Evolutionary conservation across 2,888 invertebrate species (phyloP), one percentile per base, ranked within the genome.

Genomic region (Lydus trimaculatus): DNA sequence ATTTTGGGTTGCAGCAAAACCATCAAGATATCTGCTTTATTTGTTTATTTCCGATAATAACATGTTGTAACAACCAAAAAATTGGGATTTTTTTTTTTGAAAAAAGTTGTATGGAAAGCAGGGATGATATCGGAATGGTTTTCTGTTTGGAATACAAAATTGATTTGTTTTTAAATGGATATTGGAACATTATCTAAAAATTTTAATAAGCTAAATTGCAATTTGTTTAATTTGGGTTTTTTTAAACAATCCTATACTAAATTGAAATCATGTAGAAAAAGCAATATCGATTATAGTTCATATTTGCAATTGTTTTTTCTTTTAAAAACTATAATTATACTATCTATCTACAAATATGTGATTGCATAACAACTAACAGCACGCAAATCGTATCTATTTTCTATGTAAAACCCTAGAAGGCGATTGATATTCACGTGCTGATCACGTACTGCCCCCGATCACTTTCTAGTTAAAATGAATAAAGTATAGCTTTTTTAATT

Each of bases 1-100:
- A 60, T 33, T 20, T 15, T 60, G 31, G 28, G 60, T 60, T 60
- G 60, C 60, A 31, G 31, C 2, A 59, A 31, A 25, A 60, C 60
- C 31, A n/a, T 36, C 58, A 33, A 6, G 43, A n/a, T 43, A 43
- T 43, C n/a, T 43, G 4, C 28, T 33, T 33, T 33, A 33, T 7
- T n/a, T 17, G 17, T 43, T 43, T 39, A n/a, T 39, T 39, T 43
- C 13, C 15, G 15, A 39, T 20, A 48, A n/a, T 3, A 48, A 48
- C 20, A 20, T 23, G 23, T 48, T 48, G 48, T 48, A 48, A 48
- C 48, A 48, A 48, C n/a, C n/a, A 43, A 17, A 17, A 20, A 20
- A 11, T 28, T 28, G 48, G 43, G n/a, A 43, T 43, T 8, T 6
- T 8, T 0, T n/a, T n/a, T 6, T n/a, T n/a, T n/a, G n/a, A n/a